Evolutionary conservation across 2,113 vertebrate genomes (phyloP).

Genomic region (Mustela lutreola): DNA sequence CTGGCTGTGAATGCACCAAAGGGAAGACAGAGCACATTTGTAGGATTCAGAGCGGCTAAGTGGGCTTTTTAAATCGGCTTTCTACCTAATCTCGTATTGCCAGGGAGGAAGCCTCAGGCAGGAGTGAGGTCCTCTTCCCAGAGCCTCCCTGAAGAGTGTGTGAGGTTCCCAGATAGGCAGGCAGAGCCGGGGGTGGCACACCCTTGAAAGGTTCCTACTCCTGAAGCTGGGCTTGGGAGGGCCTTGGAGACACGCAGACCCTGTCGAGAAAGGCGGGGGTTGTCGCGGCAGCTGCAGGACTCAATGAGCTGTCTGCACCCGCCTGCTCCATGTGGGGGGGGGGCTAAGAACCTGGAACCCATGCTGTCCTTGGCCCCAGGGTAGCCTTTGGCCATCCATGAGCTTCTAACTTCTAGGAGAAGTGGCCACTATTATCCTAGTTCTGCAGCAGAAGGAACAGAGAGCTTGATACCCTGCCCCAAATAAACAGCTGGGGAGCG

Average conservation of each 20-base stretch:
- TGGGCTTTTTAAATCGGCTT: not conserved
- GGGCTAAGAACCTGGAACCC: too few relatives aligned
- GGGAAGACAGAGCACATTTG: not conserved
- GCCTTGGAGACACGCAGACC: accelerated
- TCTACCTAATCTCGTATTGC: not conserved
- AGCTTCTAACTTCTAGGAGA: not conserved
- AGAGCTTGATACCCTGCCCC: not conserved
- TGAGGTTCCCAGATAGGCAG: not conserved
- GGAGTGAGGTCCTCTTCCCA: not conserved
- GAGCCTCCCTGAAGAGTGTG: not conserved
- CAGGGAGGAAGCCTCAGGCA: not conserved
- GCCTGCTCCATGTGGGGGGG: not conserved
- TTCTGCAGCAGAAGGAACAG: not conserved
- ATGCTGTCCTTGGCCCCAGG: not conserved
- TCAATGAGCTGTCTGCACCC: not conserved
- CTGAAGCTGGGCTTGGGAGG: not conserved
- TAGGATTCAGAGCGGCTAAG: not conserved
- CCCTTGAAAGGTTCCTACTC: not conserved
- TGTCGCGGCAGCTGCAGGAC: not conserved
- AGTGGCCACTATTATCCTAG: too few relatives aligned
- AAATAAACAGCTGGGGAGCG: not conserved
- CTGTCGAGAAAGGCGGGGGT: not conserved
- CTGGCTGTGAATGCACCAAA: not conserved
- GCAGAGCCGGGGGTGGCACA: not conserved
- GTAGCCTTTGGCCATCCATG: not conserved